Percentiles rank a stretch among this genome's conserved stretches.
Conservation (phyloP, 2,888 invertebrate genomes). For the Abrostola tripartita region DNA sequence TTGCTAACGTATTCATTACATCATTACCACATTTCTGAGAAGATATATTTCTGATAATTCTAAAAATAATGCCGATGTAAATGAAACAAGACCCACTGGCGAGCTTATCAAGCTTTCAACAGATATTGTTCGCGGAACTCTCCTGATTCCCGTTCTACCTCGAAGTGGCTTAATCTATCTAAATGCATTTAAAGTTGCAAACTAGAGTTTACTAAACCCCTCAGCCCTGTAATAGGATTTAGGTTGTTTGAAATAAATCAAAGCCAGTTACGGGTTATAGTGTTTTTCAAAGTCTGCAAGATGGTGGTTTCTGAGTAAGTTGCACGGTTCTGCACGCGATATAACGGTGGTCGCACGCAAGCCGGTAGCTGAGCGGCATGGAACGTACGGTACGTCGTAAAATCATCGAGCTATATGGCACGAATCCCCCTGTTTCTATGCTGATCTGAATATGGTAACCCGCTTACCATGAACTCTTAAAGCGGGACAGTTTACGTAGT, state of each 20-base stretch:
- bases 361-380: slow-evolving; percentile 27
- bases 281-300: slow-evolving; percentile 7
- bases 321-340: slow-evolving; percentile 40
- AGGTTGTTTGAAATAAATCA: slow-evolving; percentile 36
- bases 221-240: slow-evolving; percentile 3
- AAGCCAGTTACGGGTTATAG: slow-evolving; percentile 20
- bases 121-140: too few species aligned
- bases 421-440: not conserved
- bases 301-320: slow-evolving; percentile 10
- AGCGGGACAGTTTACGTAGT: too few species aligned
- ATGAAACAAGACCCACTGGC: too few species aligned
- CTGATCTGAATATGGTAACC: not conserved
- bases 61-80: too few species aligned
- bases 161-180: slow-evolving; percentile 1
- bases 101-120: too few species aligned
- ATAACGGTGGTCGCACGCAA: slow-evolving; percentile 37
- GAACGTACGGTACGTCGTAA: slow-evolving; percentile 12
- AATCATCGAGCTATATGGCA: slow-evolving; percentile 41
- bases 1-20: too few species aligned
- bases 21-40: too few species aligned
- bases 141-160: too few species aligned
- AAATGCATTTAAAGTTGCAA: not conserved
- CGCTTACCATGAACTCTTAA: too few species aligned
- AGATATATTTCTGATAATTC: too few species aligned
- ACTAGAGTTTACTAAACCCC: not conserved